Evolutionary conservation across 2,888 invertebrate genomes (phyloP).

Genomic region (Tholera decimalis): DNA sequence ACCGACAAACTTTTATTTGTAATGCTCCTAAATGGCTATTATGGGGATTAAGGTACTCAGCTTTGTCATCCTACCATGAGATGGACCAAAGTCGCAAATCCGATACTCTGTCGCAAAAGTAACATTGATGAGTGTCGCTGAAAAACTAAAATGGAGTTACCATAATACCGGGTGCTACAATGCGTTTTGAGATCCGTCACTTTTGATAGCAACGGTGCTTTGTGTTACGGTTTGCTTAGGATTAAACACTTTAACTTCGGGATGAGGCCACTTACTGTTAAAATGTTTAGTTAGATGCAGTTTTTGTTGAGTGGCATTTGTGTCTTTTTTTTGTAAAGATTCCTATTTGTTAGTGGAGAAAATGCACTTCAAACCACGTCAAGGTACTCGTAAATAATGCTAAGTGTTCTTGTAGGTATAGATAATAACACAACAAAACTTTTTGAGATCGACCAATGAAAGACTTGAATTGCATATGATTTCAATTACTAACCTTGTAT

Average conservation of each 20-base stretch:
- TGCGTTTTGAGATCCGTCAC: conserved; percentile 86
- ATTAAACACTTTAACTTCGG: conserved; percentile 81
- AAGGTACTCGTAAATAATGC: conserved; percentile 10
- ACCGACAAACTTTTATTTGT: conserved; percentile 89
- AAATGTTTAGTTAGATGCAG: conserved; percentile 68
- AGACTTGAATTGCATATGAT: neutral
- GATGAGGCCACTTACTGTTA: conserved; percentile 74
- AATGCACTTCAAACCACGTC: conserved; percentile 1
- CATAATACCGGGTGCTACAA: conserved; percentile 73
- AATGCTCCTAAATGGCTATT: conserved; percentile 90
- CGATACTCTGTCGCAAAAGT: conserved; percentile 63
- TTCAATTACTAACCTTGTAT: neutral
- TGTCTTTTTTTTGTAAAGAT: conserved; percentile 28
- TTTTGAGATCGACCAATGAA: neutral
- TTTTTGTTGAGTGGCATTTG: conserved; percentile 36
- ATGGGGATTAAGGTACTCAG: conserved; percentile 87
- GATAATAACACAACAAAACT: neutral
- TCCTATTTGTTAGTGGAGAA: conserved; percentile 24
- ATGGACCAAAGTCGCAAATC: conserved; percentile 77
- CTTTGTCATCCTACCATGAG: conserved; percentile 83
- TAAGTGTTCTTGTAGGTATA: neutral
- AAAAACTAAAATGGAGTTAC: conserved; percentile 75
- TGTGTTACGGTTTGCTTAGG: conserved; percentile 82
- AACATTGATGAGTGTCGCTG: conserved; percentile 65
- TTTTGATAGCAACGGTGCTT: conserved; percentile 79